Evolutionary conservation across 1,140 invertebrate genomes (phyloP).

Genomic region (Anagrus nilaparvatae): DNA sequence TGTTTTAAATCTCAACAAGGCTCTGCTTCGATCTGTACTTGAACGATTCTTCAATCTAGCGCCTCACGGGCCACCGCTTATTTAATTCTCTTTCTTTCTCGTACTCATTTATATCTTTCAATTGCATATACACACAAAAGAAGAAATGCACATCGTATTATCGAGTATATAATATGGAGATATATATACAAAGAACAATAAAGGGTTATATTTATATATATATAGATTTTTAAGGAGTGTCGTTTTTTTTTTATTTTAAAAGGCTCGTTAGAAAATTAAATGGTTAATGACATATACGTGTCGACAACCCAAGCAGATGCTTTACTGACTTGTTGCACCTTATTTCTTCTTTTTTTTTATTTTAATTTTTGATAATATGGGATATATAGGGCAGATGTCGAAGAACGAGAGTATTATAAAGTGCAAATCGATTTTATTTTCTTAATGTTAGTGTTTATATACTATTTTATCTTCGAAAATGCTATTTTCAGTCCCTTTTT

Average conservation of each 20-base stretch:
- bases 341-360: not conserved
- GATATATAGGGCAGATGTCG: conserved; percentile 7
- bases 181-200: not conserved
- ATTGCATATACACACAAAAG: not conserved
- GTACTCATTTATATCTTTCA: not conserved
- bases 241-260: no score
- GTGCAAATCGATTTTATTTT: no score
- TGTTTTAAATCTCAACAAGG: conserved; percentile 10
- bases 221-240: no score
- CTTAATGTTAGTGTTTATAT: no score
- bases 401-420: conserved; percentile 1
- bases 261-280: conserved; percentile 9
- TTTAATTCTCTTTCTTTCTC: conserved; percentile 3
- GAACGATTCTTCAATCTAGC: conserved; percentile 26
- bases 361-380: no score
- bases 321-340: conserved; percentile 5
- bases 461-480: no score
- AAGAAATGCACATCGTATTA: no score
- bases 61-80: conserved; percentile 10
- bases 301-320: conserved; percentile 5
- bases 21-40: conserved; percentile 11
- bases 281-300: conserved; percentile 4
- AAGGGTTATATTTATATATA: not conserved
- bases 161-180: no score
- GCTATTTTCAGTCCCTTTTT: no score